Evolutionary conservation across 2,888 invertebrate species (phyloP).

Genomic region (Conistra vaccinii): DNA sequence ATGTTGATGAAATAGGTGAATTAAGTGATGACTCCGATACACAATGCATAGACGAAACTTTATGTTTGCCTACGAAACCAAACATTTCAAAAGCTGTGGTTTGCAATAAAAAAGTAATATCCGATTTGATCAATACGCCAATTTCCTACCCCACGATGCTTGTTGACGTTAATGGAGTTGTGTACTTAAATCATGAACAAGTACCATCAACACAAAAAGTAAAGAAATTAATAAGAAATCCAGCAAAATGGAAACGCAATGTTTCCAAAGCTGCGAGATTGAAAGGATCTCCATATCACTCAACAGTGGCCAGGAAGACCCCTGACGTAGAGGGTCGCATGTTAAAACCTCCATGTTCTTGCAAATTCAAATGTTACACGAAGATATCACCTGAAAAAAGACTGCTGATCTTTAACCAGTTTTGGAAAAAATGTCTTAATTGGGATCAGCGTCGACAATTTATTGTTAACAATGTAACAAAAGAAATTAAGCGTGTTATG

Average conservation of each 20-base stretch:
- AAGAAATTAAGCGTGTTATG: slow-evolving; percentile 17
- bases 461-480: slow-evolving; percentile 15
- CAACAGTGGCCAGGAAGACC: slow-evolving; percentile 17
- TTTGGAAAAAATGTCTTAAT: slow-evolving; percentile 19
- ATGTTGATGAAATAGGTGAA: slow-evolving; percentile 6
- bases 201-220: slow-evolving; percentile 3
- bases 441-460: slow-evolving; percentile 27
- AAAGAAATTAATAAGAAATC: slow-evolving; percentile 9
- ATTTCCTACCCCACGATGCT: slow-evolving; percentile 5
- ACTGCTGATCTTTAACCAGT: slow-evolving; percentile 14
- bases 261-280: slow-evolving; percentile 3
- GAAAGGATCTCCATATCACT: not conserved
- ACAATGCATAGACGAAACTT: slow-evolving; percentile 3
- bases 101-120: not conserved
- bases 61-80: slow-evolving; percentile 5
- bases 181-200: slow-evolving; percentile 5
- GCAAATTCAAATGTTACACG: slow-evolving; percentile 24
- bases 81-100: slow-evolving; percentile 5
- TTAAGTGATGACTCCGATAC: slow-evolving; percentile 5
- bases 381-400: slow-evolving; percentile 15
- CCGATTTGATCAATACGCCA: slow-evolving; percentile 1
- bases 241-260: slow-evolving; percentile 8
- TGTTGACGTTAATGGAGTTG: slow-evolving; percentile 6
- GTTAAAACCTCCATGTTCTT: slow-evolving; percentile 18
- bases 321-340: slow-evolving; percentile 9